Base-by-base conservation (phyloP, 2,113 vertebrate species). In the Perca schrenkii region DNA sequence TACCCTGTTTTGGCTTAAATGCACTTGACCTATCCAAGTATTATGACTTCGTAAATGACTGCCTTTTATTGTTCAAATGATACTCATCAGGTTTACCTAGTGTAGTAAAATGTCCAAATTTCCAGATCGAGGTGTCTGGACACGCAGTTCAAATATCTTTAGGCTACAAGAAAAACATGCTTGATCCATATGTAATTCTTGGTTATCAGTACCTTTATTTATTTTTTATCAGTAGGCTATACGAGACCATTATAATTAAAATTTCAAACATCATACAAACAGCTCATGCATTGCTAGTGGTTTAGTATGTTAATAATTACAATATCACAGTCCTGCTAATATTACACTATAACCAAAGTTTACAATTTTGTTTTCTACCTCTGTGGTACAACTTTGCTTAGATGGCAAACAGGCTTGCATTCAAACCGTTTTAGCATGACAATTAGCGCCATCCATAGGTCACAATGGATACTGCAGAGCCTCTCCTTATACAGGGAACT, bases 11-110 rank as follows among this genome's bases (percentile, higher is more conserved):
- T 36, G 6, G 17, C n/a, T n/a, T 0, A 72, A 43, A 73, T 34
- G 57, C 25, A n/a, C 56, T 43, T 43, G 40, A 43, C 40, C 40
- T 14, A 21, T 50, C 15, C 49, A 76, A 74, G 70, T 80, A 36
- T 13, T 21, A 57, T 79, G 68, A 75, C 56, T 68, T 79, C 31
- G 10, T 85, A 76, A 84, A 84, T 88, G 34, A 79, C 79, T 83
- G 13, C 62, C 74, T 31, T 2, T 31, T 2, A 34, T 25, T 25
- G 6, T 72, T 63, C 2, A 34, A 46, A 43, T 8, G 0, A 49
- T 46, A 46, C 8, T 25, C 2, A 12, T 34, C 4, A 43, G 3
- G 6, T 63, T 1, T 46, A 7, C 36, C 7, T 60, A 60, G 4
- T 52, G n/a, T 21, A 53, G 1, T 43, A 14, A 60, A 50, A 52